Conservation (phyloP, 2,113 vertebrate genomes). For the Lycocorax pyrrhopterus region DNA sequence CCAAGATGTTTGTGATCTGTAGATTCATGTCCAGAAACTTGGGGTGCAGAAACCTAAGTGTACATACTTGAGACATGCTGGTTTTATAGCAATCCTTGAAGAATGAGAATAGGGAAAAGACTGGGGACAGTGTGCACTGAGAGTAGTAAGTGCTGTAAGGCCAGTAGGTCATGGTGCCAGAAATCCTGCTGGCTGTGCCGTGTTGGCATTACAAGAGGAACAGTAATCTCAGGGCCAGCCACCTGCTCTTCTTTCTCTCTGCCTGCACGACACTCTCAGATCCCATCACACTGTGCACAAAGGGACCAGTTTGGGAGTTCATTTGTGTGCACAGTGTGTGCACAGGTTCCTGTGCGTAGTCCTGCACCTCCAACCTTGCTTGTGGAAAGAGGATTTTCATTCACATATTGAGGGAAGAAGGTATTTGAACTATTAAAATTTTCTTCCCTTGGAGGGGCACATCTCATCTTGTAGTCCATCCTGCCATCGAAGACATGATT, state of each 20-base stretch:
- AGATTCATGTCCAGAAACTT: not conserved
- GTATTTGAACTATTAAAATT: not conserved
- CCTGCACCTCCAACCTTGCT: not conserved
- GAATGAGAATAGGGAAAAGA: not conserved
- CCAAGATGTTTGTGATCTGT: not conserved
- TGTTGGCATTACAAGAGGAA: not conserved
- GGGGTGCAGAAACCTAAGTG: not conserved
- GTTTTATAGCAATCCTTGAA: not conserved
- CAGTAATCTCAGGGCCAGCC: not conserved
- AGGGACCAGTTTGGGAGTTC: not conserved
- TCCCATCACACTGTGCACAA: not conserved
- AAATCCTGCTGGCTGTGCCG: not conserved
- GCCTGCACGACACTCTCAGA: not conserved
- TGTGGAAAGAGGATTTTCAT: not conserved
- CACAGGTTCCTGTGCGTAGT: not conserved
- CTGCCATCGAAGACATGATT: not conserved
- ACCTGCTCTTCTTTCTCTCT: not conserved
- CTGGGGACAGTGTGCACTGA: not conserved
- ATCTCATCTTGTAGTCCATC: not conserved
- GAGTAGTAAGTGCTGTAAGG: not conserved
- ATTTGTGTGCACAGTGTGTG: not conserved
- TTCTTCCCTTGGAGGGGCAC: not conserved
- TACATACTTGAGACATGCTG: not conserved
- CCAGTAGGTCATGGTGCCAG: not conserved
- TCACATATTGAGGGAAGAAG: not conserved